Percentiles rank a stretch among this genome's conserved stretches.
Conservation (phyloP, 2,113 vertebrate genomes). For the Thinocorus orbignyianus region DNA sequence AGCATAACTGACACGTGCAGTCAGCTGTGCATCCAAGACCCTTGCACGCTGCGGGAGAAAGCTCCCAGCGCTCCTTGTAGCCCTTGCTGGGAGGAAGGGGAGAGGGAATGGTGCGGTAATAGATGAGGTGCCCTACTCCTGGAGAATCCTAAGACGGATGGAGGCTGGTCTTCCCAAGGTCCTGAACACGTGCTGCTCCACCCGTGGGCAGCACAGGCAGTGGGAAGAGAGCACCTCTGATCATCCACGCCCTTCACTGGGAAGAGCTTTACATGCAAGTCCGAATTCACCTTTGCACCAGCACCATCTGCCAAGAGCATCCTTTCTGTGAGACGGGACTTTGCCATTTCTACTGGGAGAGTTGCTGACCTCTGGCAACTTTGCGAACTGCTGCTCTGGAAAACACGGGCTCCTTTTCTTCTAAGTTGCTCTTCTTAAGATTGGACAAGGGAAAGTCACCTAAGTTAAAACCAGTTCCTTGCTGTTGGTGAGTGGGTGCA, state of each 20-base stretch:
- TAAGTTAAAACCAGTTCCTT: background rate
- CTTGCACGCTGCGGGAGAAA: background rate
- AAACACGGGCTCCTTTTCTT: background rate
- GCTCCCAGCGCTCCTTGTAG: background rate
- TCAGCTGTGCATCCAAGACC: conserved; percentile 78
- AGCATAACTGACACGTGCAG: conserved; percentile 82
- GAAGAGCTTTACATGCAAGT: background rate
- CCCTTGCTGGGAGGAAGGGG: background rate
- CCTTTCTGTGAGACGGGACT: background rate
- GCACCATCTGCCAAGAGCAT: background rate
- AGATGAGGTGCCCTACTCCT: background rate
- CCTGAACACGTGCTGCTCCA: background rate
- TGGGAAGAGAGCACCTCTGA: fast-evolving
- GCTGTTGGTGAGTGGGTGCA: background rate
- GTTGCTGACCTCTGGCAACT: background rate
- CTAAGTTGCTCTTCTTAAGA: background rate
- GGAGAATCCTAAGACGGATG: background rate
- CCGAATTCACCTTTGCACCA: fast-evolving
- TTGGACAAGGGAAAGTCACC: background rate
- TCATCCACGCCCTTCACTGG: background rate
- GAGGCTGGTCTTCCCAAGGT: background rate
- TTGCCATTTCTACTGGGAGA: background rate
- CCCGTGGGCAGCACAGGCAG: background rate
- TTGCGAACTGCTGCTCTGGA: background rate
- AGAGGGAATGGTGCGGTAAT: background rate